These are phyloP conservation scores for Vimba vimba DNA, from an alignment of 2,113 vertebrate genomes.

Conservation along the genomic window DNA sequence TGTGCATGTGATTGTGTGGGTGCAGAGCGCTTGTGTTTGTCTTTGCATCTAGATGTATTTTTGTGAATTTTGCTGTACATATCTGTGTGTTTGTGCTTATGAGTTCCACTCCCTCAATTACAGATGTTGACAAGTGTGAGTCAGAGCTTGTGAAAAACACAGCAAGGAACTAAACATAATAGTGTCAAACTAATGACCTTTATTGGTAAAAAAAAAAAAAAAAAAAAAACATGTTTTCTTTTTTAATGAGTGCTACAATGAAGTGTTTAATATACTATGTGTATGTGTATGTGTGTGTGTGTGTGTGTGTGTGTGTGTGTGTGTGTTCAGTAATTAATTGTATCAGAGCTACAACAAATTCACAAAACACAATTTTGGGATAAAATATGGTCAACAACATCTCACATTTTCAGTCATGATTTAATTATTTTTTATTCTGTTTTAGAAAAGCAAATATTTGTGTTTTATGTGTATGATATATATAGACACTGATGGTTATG, in stretches of 20 bases:
- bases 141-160: constrained; percentile 4
- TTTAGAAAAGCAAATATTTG: too few relatives aligned
- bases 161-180: not conserved
- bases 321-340: too few relatives aligned
- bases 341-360: too few relatives aligned
- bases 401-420: too few relatives aligned
- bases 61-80: not conserved
- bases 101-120: not conserved
- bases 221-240: too few relatives aligned
- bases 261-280: not conserved
- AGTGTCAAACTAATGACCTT: not conserved
- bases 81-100: not conserved
- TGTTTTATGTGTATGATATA: too few relatives aligned
- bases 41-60: constrained; percentile 23
- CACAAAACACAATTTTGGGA: too few relatives aligned
- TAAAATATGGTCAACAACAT: too few relatives aligned
- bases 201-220: too few relatives aligned
- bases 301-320: too few relatives aligned
- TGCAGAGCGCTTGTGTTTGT: not conserved
- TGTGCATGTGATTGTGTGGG: not conserved
- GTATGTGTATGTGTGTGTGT: too few relatives aligned
- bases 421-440: too few relatives aligned
- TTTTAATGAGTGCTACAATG: not conserved
- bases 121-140: constrained; percentile 20
- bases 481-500: not conserved